Conservation (phyloP, 2,797 vertebrate genomes). For the Peromyscus melanophrys region DNA sequence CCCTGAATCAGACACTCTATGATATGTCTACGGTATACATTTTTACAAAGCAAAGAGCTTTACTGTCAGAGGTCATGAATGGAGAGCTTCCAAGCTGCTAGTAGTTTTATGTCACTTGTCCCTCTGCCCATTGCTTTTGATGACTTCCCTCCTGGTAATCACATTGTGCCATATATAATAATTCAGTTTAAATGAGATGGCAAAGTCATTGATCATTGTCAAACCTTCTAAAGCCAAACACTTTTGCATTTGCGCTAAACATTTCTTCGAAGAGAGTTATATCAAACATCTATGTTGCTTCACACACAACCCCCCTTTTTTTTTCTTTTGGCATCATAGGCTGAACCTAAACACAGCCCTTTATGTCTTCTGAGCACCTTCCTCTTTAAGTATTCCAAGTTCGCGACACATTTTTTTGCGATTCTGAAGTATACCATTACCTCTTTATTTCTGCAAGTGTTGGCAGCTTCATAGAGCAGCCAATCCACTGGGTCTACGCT, state of each 20-base stretch:
- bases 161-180: neutral
- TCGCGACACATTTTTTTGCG: neutral
- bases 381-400: too few species aligned
- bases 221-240: neutral
- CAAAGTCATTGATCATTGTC: neutral
- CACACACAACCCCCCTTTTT: too few species aligned
- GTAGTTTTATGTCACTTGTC: neutral
- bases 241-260: neutral
- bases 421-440: neutral
- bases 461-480: neutral
- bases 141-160: neutral
- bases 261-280: neutral
- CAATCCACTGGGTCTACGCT: accelerated
- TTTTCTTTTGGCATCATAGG: neutral
- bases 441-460: neutral
- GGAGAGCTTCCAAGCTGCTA: neutral
- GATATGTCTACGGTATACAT: neutral
- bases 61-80: neutral
- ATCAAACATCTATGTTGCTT: too few species aligned
- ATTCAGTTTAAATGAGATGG: neutral
- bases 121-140: neutral
- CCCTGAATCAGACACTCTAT: neutral
- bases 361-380: neutral
- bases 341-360: neutral
- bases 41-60: neutral